Base-by-base conservation (phyloP, 2,888 invertebrate species). In the Parnassius mnemosyne region DNA sequence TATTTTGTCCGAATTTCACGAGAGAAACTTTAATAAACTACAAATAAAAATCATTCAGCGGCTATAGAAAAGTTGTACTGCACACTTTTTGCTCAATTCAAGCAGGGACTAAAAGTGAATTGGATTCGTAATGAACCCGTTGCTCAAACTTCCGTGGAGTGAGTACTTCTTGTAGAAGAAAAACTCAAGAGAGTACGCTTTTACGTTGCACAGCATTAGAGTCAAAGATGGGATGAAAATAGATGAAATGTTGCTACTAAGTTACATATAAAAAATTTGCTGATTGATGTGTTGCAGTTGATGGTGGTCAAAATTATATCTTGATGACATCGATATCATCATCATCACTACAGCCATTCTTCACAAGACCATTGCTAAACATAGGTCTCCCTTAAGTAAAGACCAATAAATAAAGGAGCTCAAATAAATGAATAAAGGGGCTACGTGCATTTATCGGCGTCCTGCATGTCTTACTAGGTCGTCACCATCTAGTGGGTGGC, bases 81-180 rank as follows among this genome's bases (percentile, higher is more conserved):
- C 58, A 12, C 58, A n/a, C 58, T 63, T 63, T 46, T 46, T 58
- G 54, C 10, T 55, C 51, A 20, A 63, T 63, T 63, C 63, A 51
- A 57, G 53, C 55, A 11, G 43, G 51, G 58, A 54, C 58, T 62
- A 57, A 57, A 54, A 58, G 43, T 58, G 46, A 51, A 55, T 55
- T 54, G 63, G 50, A 52, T 46, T 51, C 51, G 54, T 59, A 63
- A 63, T 63, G 63, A 63, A 63, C 63, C 25, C 13, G 58, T 51
- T 54, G 16, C 55, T 58, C 49, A 44, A 63, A 58, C 58, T 63
- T 58, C 46, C 16, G 44, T 9, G 13, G 57, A 44, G 20, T 53
- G 53, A 44, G 20, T 53, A 53, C 20, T 20, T 20, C 50, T 53
- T 20, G 11, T 42, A 49, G 61, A 46, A 54, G 63, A 62, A 57